Percentiles rank a stretch among this genome's conserved stretches.
These are phyloP conservation scores for Thecophora atra DNA, from an alignment of 2,888 invertebrate genomes.

Conservation along the genomic window DNA sequence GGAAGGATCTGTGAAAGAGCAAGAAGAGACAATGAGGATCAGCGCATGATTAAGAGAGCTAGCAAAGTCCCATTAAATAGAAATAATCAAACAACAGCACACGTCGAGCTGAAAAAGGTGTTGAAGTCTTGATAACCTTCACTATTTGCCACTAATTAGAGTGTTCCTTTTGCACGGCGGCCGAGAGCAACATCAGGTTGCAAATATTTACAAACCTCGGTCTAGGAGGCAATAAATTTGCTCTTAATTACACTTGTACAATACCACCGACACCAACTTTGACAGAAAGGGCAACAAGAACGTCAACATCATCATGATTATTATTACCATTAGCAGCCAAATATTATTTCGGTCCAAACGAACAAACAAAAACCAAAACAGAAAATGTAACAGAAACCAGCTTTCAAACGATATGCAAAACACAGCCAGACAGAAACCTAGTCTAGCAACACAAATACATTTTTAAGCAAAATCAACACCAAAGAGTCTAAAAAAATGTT, in stretches of 20 bases:
- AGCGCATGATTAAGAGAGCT: too few relatives aligned
- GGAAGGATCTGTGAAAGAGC: too few relatives aligned
- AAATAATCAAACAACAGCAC: background rate
- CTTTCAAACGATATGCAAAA: background rate
- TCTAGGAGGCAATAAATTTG: conserved; percentile 2
- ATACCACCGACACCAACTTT: background rate
- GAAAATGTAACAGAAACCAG: background rate
- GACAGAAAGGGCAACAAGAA: background rate
- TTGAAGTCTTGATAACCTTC: background rate
- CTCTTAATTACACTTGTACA: conserved; percentile 12
- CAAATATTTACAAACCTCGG: background rate
- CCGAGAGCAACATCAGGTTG: too few relatives aligned
- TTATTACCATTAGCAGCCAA: too few relatives aligned
- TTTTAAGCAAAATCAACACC: background rate
- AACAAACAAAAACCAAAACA: too few relatives aligned
- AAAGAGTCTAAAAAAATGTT: background rate
- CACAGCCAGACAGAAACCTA: background rate
- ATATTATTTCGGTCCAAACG: background rate
- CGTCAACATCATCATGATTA: background rate
- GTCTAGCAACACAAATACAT: background rate
- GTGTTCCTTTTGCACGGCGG: too few relatives aligned
- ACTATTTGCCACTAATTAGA: too few relatives aligned
- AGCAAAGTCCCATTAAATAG: too few relatives aligned
- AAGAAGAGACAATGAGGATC: too few relatives aligned
- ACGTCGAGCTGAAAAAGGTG: background rate